These are phyloP conservation scores for Drosophila subobscura DNA, from an alignment of 1,140 invertebrate genomes.

Conservation along the genomic window DNA sequence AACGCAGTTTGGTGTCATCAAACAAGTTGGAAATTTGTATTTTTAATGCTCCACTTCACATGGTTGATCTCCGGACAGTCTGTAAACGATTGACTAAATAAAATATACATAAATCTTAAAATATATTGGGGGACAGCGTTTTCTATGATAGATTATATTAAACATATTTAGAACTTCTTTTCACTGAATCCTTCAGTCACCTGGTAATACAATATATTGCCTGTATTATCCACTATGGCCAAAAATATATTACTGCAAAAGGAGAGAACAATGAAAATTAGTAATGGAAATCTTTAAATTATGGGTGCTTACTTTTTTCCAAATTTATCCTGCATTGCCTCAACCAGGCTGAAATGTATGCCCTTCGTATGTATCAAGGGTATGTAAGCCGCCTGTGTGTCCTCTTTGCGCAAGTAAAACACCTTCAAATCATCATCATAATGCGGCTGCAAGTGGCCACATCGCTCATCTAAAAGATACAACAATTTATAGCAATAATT, in stretches of 20 bases:
- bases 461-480: conserved; percentile 31
- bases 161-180: conserved; percentile 6
- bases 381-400: conserved; percentile 23
- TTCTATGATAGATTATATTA: neutral
- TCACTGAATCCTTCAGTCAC: conserved; percentile 36
- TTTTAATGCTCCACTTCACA: neutral
- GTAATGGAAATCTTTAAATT: neutral
- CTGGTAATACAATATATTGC: conserved; percentile 68
- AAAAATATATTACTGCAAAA: conserved; percentile 23
- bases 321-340: conserved; percentile 42
- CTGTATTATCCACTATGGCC: conserved; percentile 62
- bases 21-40: conserved; percentile 1
- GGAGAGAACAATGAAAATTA: neutral
- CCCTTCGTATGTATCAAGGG: conserved; percentile 44
- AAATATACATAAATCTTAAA: neutral
- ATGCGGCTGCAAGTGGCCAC: conserved; percentile 5
- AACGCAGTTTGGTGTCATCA: neutral
- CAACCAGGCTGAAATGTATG: conserved; percentile 46
- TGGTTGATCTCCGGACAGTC: no score
- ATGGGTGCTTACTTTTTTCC: conserved; percentile 10
- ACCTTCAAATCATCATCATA: conserved; percentile 44
- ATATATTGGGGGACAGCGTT: neutral
- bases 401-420: conserved; percentile 44
- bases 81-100: no score
- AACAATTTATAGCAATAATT: neutral